phyloP scores from a whole-genome alignment of 2,888 invertebrate genomes.

The Anticlea derivata region DNA sequence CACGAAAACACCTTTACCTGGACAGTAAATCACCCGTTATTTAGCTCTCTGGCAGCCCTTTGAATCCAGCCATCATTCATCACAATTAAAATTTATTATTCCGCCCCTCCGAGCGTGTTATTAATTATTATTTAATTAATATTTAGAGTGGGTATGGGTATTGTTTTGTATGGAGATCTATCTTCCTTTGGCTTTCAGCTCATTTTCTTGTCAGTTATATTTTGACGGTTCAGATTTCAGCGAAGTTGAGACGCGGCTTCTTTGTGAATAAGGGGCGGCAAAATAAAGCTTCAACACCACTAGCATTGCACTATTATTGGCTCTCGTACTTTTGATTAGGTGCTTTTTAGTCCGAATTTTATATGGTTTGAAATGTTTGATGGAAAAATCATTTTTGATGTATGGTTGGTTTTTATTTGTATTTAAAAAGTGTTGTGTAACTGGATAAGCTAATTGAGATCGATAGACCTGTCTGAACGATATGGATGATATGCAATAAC shows the following conservation, averaged over 20 bases:
- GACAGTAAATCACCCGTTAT: conserved; percentile 31
- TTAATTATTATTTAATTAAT: conserved; percentile 61
- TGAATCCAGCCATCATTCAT: conserved; percentile 54
- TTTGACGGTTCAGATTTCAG: background rate
- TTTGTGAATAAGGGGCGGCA: no score
- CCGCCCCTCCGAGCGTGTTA: conserved; percentile 50
- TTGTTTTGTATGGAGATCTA: conserved; percentile 28
- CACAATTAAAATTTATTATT: conserved; percentile 68
- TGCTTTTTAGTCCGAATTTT: no score
- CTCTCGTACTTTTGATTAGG: no score
- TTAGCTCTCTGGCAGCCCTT: conserved; percentile 35
- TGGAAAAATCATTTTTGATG: no score
- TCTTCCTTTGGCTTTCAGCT: conserved; percentile 8
- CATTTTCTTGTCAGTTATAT: conserved; percentile 2
- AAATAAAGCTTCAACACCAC: no score
- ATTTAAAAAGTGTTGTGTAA: background rate
- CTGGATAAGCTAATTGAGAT: conserved; percentile 25
- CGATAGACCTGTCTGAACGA: conserved; percentile 7
- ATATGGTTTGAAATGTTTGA: no score
- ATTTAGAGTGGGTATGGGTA: conserved; percentile 39
- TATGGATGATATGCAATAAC: conserved; percentile 3
- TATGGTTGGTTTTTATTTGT: background rate
- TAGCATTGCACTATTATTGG: no score
- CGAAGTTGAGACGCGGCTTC: no score
- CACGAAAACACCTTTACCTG: conserved; percentile 18